These are phyloP conservation scores for Leptopilina boulardi DNA, from an alignment of 1,140 invertebrate species.

Conservation along the genomic window DNA sequence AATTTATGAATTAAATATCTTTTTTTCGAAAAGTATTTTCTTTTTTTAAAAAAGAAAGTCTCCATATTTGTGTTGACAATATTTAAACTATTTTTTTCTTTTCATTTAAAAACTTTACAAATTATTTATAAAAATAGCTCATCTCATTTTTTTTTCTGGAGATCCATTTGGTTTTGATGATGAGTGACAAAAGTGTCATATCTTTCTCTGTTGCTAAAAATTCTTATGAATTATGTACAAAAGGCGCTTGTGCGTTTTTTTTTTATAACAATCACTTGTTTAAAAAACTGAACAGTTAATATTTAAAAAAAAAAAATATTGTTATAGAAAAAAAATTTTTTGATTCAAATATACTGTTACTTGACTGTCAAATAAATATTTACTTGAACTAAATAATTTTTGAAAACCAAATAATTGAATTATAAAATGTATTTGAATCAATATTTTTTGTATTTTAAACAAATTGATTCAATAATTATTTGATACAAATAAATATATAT, in stretches of 20 bases:
- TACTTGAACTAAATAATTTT: no score
- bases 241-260: constrained; percentile 23
- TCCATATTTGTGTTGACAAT: background rate
- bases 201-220: constrained; percentile 9
- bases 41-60: background rate
- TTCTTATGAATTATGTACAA: constrained; percentile 27
- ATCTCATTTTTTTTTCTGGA: background rate
- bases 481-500: no score
- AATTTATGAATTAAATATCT: no score
- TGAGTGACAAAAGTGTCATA: background rate
- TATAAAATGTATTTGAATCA: no score
- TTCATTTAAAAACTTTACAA: background rate
- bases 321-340: background rate
- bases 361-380: no score
- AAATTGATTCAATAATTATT: no score
- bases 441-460: no score
- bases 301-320: background rate
- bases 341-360: no score
- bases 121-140: background rate
- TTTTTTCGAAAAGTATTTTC: background rate
- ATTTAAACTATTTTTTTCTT: background rate
- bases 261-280: constrained; percentile 16
- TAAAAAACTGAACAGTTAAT: constrained; percentile 1
- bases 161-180: constrained; percentile 22
- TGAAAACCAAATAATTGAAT: no score